Evolutionary conservation across 2,113 vertebrate genomes (phyloP), one percentile per base, ranked within the genome.

Genomic region (Hemicordylus capensis): DNA sequence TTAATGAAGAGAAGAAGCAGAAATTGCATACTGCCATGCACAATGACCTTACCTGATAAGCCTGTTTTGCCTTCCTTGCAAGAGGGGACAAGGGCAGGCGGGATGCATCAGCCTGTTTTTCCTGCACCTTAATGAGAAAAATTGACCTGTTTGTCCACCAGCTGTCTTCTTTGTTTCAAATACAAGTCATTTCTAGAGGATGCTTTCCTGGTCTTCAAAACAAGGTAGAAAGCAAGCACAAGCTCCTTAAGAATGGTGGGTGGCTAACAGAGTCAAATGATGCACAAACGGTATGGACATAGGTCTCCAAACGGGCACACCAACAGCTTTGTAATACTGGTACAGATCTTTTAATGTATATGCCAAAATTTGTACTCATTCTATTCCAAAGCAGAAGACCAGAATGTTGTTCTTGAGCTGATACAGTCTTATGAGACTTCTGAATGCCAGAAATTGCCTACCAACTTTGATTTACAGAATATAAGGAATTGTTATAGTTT

Each of bases 81-180:
- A 84, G 85, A 93, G 95, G 91, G 92, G 93, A 95, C 92, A 86
- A 91, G 87, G 88, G 81, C 89, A 79, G 39, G 34, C 73, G 70
- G 83, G 22, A 85, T 54, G 81, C 69, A 84, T 87, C 73, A 81
- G 63, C 39, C 59, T 86, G 77, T 6, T 92, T 91, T 90, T 88
- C 84, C 88, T 39, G 9, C 46, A 85, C 77, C 84, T 92, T 95
- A 95, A 93, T 96, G 92, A 96, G 94, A 95, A 95, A 95, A 94
- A 95, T 85, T 93, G 93, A 94, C 95, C 92, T 91, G 86, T 92
- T 93, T 93, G 81, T 88, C 86, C 79, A 85, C 89, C 88, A 93
- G 88, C 92, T 96, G 90, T 88, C 90, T 86, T 82, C 74, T 90
- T 84, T 93, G 88, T 64, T 94, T 91, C 80, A 75, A 39, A 95